Base-by-base conservation (phyloP, 1,140 invertebrate genomes). In the Prorops nasuta region DNA sequence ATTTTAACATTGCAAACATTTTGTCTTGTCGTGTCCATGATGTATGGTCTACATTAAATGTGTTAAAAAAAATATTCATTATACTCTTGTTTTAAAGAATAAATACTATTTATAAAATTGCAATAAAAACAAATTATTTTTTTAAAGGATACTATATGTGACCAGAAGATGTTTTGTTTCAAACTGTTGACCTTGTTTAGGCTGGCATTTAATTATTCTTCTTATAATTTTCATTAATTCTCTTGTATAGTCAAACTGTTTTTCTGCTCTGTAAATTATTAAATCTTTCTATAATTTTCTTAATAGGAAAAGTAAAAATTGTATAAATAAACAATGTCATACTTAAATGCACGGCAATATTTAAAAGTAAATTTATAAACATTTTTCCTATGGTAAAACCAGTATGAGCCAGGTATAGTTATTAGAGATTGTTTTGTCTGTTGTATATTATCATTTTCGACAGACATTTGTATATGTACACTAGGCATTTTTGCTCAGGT, bases 401-500 rank as follows among this genome's bases (percentile, higher is more conserved):
- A 77, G 31, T 77, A 76, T 52, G 75, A 72, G 1, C 75, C 74
- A 47, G 75, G 75, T 4, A 78, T 56, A 16, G 58, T 72, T 66
- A 78, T 56, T 45, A 57, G n/a, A 32, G 64, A 56, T 31, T 68
- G 69, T 42, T 70, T 66, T 38, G 60, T 53, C 38, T 60, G 53
- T 39, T 74, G 56, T 56, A 67, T 31, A 66, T 67, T 70, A 76
- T 72, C 44, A 65, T 64, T 36, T 51, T 65, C 58, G 60, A 66
- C 67, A 76, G 65, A 21, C 46, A 69, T 52, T 41, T 62, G 73
- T 76, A 77, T 60, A 77, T 74, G 61, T 76, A 77, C 71, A 72
- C 74, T 72, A 77, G 74, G 72, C 74, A 77, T 77, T 69, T 68
- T 67, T 67, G 63, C 51, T 76, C 73, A 4, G 75, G 74, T 53